Evolutionary conservation across 2,113 vertebrate genomes (phyloP).

Genomic region (Planiliza haematocheilus): DNA sequence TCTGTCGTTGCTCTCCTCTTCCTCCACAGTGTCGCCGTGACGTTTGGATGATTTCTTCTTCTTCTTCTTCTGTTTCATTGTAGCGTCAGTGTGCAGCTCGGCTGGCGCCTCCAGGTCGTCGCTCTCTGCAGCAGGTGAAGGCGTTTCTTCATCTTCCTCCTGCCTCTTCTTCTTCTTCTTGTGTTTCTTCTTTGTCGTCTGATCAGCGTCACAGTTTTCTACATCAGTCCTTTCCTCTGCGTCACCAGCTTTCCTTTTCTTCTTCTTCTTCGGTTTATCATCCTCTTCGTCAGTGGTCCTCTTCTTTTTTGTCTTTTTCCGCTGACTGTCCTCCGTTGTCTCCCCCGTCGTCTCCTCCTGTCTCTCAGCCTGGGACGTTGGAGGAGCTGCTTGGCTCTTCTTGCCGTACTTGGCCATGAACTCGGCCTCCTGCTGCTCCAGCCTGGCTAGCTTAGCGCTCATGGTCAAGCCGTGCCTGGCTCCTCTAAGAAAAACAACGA

Average conservation of each 20-base stretch:
- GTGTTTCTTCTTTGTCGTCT: constrained; percentile 52
- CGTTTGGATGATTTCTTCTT: constrained; percentile 60
- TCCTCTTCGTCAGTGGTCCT: background rate
- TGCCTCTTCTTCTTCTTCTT: constrained; percentile 48
- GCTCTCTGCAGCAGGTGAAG: constrained; percentile 10
- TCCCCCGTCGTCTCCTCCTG: constrained; percentile 4
- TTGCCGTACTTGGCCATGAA: constrained; percentile 87
- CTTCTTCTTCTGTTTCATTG: constrained; percentile 52
- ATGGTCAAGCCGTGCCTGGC: constrained; percentile 91
- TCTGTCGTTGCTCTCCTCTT: background rate
- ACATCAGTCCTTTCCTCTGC: background rate
- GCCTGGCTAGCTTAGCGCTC: constrained; percentile 92
- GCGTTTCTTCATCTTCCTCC: background rate
- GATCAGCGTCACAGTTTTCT: constrained; percentile 11
- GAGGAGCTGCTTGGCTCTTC: constrained; percentile 44
- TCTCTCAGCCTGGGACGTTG: background rate
- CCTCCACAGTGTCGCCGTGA: background rate
- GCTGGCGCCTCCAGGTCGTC: constrained; percentile 4
- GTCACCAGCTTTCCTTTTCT: constrained; percentile 55
- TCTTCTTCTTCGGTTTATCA: constrained; percentile 55
- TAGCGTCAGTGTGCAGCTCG: constrained; percentile 2
- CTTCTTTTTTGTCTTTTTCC: constrained; percentile 32
- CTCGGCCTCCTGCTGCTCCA: constrained; percentile 92
- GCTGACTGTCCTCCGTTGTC: constrained; percentile 1
- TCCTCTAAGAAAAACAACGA: constrained; percentile 78